A percentile compares a stretch with the other conserved stretches of the same genome.
phyloP scores from a whole-genome alignment of 2,113 vertebrate genomes.

The Nibea coibor region DNA sequence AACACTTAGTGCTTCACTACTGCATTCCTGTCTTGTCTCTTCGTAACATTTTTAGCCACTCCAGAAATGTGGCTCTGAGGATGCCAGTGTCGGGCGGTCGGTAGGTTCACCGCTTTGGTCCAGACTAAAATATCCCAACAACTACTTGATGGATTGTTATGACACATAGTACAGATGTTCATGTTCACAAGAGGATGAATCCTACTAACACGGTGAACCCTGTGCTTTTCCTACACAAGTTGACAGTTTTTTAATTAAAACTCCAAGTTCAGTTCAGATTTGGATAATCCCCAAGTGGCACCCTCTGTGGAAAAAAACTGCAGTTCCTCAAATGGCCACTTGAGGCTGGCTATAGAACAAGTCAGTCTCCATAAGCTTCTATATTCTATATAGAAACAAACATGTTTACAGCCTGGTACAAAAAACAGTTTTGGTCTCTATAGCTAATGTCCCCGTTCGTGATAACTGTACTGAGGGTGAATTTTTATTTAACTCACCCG shows the following conservation, averaged over 20 bases:
- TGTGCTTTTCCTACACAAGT: neutral
- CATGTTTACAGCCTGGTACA: too few relatives aligned
- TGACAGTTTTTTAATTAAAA: neutral
- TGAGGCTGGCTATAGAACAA: too few relatives aligned
- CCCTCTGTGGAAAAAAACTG: too few relatives aligned
- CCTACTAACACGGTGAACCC: neutral
- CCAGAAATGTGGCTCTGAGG: too few relatives aligned
- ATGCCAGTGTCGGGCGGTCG: neutral
- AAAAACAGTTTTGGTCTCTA: too few relatives aligned
- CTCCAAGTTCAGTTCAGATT: neutral
- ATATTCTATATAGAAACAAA: too few relatives aligned
- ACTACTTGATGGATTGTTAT: neutral
- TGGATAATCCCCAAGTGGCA: neutral
- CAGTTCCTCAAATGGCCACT: too few relatives aligned
- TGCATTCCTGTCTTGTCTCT: slow-evolving; percentile 6
- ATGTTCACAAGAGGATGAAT: neutral
- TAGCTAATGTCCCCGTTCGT: too few relatives aligned
- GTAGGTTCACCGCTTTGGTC: neutral
- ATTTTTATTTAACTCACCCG: too few relatives aligned
- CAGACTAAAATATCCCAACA: slow-evolving; percentile 1
- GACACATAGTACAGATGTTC: neutral
- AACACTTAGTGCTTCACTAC: slow-evolving; percentile 11
- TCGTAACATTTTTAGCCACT: neutral
- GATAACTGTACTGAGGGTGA: too few relatives aligned
- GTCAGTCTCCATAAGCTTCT: too few relatives aligned